These are phyloP conservation scores for Notechis scutatus DNA, from an alignment of 2,113 vertebrate species.

Conservation along the genomic window DNA sequence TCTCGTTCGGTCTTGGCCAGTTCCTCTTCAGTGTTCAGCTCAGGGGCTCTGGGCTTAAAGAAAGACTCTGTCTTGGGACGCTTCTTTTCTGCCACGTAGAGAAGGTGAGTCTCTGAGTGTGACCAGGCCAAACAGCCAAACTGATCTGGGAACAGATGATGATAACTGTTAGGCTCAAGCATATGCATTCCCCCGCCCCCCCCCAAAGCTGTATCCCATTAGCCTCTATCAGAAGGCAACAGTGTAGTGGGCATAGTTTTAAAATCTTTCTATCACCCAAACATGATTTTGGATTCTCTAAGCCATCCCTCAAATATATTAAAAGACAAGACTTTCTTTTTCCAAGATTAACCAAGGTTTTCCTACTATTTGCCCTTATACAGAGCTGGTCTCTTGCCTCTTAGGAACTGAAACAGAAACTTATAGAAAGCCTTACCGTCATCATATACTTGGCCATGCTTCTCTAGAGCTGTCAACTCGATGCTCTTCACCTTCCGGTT, in stretches of 20 bases:
- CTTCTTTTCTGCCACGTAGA: conserved; percentile 96
- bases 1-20: conserved; percentile 57
- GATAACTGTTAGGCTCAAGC: fast-evolving
- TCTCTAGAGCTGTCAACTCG: conserved; percentile 84
- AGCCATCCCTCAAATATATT: no score
- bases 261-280: background rate
- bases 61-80: conserved; percentile 90
- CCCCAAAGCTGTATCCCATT: fast-evolving
- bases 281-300: background rate
- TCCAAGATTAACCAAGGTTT: background rate
- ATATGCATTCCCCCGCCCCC: fast-evolving
- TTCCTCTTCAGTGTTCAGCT: conserved; percentile 69
- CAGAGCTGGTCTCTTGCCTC: background rate
- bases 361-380: background rate
- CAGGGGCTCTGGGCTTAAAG: conserved; percentile 78
- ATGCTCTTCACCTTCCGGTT: conserved; percentile 92
- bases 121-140: conserved; percentile 97
- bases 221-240: background rate
- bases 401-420: background rate
- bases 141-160: conserved; percentile 72
- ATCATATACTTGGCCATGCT: conserved; percentile 88
- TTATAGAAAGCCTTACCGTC: conserved; percentile 75
- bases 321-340: background rate
- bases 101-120: conserved; percentile 92
- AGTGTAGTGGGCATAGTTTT: background rate